Percentiles rank a stretch among this genome's conserved stretches.
Conservation (phyloP, 2,888 invertebrate genomes). For the Mantis religiosa region DNA sequence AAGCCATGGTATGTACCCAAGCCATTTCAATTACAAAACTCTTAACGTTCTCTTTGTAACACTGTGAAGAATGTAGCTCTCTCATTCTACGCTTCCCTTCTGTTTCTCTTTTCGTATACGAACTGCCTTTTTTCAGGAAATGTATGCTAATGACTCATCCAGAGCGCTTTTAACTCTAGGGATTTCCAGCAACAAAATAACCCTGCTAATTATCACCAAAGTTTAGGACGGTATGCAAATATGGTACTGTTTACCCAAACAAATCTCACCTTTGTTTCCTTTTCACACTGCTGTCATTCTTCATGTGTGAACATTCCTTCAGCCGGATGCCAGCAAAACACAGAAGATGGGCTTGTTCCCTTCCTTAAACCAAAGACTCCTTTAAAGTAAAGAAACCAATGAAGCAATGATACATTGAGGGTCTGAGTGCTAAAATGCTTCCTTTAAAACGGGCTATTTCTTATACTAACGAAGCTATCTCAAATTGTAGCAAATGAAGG, state of each 20-base stretch:
- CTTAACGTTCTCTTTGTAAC: too few species aligned
- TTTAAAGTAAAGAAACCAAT: neutral
- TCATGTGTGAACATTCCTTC: neutral
- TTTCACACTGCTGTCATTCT: neutral
- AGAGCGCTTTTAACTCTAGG: neutral
- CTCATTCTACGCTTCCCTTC: neutral
- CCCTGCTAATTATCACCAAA: neutral
- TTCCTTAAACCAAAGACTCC: neutral
- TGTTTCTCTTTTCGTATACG: neutral
- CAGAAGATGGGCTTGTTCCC: neutral
- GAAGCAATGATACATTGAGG: neutral
- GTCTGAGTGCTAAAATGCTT: neutral
- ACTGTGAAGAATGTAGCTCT: neutral
- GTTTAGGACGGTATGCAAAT: neutral
- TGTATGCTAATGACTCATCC: neutral
- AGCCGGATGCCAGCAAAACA: neutral
- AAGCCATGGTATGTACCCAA: too few species aligned
- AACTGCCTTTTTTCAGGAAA: neutral
- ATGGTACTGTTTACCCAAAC: neutral
- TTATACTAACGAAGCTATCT: too few species aligned
- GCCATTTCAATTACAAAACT: too few species aligned
- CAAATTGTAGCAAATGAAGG: too few species aligned
- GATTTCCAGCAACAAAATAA: neutral
- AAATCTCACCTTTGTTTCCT: neutral
- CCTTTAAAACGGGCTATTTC: too few species aligned